Conservation (phyloP, 2,797 vertebrate genomes). For the Cetoscarus ocellatus region DNA sequence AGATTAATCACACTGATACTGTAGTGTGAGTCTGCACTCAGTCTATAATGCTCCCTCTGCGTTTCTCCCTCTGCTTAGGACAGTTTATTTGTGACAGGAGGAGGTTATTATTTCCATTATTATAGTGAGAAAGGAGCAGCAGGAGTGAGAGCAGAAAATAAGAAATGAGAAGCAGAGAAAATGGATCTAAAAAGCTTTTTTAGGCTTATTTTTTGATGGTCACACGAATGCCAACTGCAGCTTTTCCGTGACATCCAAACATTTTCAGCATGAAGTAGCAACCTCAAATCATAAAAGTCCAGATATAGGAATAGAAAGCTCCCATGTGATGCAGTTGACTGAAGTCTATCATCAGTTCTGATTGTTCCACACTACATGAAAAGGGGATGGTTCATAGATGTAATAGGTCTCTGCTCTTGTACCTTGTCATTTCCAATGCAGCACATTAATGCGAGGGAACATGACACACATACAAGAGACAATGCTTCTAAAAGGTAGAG, state of each 20-base stretch:
- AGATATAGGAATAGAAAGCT: too few relatives aligned
- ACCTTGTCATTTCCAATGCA: conserved; percentile 49
- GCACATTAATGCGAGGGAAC: conserved; percentile 53
- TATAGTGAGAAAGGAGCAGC: conserved; percentile 25
- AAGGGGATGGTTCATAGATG: background rate
- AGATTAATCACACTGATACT: conserved; percentile 51
- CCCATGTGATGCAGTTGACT: too few relatives aligned
- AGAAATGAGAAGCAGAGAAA: conserved; percentile 37
- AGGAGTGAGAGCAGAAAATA: conserved; percentile 38
- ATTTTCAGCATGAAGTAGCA: conserved; percentile 5
- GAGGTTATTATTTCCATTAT: conserved; percentile 39
- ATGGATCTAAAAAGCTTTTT: conserved; percentile 31
- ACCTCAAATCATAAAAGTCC: background rate
- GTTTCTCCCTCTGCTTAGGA: conserved; percentile 25
- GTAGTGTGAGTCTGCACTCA: conserved; percentile 32
- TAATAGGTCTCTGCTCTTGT: conserved; percentile 43
- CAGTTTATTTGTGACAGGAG: conserved; percentile 44
- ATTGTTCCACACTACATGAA: background rate
- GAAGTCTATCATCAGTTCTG: conserved; percentile 8
- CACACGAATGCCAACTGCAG: conserved; percentile 27
- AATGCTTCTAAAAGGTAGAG: conserved; percentile 46
- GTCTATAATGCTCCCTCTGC: conserved; percentile 14
- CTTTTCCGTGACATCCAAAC: conserved; percentile 9
- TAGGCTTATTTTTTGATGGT: conserved; percentile 1
- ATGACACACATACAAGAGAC: conserved; percentile 49